Percentiles rank a stretch among this genome's conserved stretches.
These are phyloP conservation scores for Salvelinus alpinus DNA, from an alignment of 2,113 vertebrate species.

Conservation along the genomic window DNA sequence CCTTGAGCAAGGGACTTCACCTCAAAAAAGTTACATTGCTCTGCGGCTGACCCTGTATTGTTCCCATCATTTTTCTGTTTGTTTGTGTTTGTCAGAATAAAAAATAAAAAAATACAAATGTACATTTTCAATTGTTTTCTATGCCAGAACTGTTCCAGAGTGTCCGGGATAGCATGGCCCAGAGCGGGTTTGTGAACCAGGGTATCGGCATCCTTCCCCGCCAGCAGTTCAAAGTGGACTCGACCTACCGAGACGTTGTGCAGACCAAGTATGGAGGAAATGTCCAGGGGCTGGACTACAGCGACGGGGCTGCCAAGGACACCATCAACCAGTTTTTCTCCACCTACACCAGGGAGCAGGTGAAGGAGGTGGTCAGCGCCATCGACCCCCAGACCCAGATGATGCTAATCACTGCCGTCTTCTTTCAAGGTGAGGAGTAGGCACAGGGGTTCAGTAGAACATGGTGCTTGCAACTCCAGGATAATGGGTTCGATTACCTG, in stretches of 20 bases:
- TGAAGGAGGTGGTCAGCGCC: slow-evolving; percentile 67
- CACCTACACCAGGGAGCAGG: slow-evolving; percentile 66
- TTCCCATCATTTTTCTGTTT: neutral
- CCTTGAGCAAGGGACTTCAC: too few species aligned
- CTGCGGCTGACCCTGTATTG: too few species aligned
- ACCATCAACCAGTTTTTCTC: slow-evolving; percentile 75
- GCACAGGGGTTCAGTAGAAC: too few species aligned
- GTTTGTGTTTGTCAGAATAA: neutral
- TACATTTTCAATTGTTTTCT: neutral
- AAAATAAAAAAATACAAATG: neutral
- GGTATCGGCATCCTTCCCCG: slow-evolving; percentile 74
- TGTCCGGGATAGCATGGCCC: slow-evolving; percentile 59
- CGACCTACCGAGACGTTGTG: slow-evolving; percentile 73
- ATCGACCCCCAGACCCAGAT: slow-evolving; percentile 75
- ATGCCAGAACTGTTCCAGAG: slow-evolving; percentile 70
- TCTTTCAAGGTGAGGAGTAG: slow-evolving; percentile 75
- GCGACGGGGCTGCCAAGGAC: slow-evolving; percentile 54
- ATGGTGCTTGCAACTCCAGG: too few species aligned
- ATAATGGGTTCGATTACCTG: too few species aligned
- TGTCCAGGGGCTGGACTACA: slow-evolving; percentile 67
- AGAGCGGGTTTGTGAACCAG: slow-evolving; percentile 52
- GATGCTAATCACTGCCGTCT: slow-evolving; percentile 75
- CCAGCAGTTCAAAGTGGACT: slow-evolving; percentile 59
- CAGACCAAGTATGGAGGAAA: slow-evolving; percentile 75
- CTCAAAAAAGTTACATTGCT: neutral